phyloP scores from a whole-genome alignment of 2,113 vertebrate species.

The Todiramphus chloris region DNA sequence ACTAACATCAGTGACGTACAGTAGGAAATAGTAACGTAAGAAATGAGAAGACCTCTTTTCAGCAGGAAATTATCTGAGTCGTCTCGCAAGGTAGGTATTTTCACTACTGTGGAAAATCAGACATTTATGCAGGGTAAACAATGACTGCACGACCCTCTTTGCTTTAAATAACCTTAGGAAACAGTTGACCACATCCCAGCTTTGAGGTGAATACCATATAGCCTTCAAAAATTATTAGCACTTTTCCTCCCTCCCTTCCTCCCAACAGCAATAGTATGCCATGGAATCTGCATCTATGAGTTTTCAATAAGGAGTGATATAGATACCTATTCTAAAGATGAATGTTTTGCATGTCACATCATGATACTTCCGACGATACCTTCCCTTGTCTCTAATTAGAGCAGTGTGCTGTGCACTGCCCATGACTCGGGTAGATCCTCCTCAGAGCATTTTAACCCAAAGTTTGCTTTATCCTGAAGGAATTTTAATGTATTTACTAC shows the following conservation, averaged over 20 bases:
- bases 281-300: background rate
- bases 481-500: background rate
- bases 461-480: background rate
- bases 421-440: background rate
- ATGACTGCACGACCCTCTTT: background rate
- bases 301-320: background rate
- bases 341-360: accelerated
- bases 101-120: background rate
- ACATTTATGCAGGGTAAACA: background rate
- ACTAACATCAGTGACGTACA: background rate
- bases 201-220: background rate
- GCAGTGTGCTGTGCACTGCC: background rate
- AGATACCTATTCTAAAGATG: background rate
- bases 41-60: background rate
- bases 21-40: background rate
- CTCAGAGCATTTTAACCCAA: background rate
- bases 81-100: background rate
- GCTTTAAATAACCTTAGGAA: background rate
- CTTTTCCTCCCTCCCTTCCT: background rate
- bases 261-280: background rate
- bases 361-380: too few relatives aligned
- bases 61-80: background rate
- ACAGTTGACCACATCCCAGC: background rate
- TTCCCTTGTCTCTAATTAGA: background rate
- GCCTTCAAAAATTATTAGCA: background rate